A percentile compares a stretch with the other conserved stretches of the same genome.
phyloP scores from a whole-genome alignment of 2,888 invertebrate species.

The Steinernema carpocapsae region DNA sequence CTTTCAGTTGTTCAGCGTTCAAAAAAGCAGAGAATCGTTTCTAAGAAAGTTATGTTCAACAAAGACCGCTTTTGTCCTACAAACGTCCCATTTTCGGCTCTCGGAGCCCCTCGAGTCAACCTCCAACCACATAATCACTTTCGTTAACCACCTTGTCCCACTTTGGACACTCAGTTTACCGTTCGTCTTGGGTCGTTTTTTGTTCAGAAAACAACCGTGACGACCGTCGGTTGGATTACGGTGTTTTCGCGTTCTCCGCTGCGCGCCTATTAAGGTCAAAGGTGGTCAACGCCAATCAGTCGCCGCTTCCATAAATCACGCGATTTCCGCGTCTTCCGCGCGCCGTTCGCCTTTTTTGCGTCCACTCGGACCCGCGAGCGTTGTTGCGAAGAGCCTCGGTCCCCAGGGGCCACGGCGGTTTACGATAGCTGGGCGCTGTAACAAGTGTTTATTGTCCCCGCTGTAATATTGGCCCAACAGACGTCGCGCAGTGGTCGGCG shows the following conservation, averaged over 20 bases:
- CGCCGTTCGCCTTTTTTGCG: neutral
- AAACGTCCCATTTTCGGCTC: neutral
- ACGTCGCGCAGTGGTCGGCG: slow-evolving; percentile 17
- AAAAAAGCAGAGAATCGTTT: neutral
- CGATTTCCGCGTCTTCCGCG: slow-evolving; percentile 20
- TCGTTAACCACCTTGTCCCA: neutral
- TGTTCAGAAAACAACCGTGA: slow-evolving; percentile 21
- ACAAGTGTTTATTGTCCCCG: slow-evolving; percentile 30
- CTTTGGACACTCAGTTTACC: neutral
- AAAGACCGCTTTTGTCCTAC: neutral
- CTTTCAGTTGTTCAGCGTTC: no score
- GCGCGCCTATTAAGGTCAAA: slow-evolving; percentile 22
- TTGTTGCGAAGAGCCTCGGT: neutral
- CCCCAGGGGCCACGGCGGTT: slow-evolving; percentile 13
- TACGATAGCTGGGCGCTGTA: slow-evolving; percentile 30
- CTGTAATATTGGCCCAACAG: slow-evolving; percentile 33
- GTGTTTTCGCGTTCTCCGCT: slow-evolving; percentile 17
- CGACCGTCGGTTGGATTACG: slow-evolving; percentile 21
- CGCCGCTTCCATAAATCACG: slow-evolving; percentile 10
- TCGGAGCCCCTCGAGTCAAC: neutral
- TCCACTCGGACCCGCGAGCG: neutral
- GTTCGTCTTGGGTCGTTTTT: neutral
- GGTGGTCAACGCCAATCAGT: slow-evolving; percentile 25
- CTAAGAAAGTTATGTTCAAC: neutral
- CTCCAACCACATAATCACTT: neutral